Evolutionary conservation across 2,888 invertebrate genomes (phyloP).

Genomic region (Idaea aversata): DNA sequence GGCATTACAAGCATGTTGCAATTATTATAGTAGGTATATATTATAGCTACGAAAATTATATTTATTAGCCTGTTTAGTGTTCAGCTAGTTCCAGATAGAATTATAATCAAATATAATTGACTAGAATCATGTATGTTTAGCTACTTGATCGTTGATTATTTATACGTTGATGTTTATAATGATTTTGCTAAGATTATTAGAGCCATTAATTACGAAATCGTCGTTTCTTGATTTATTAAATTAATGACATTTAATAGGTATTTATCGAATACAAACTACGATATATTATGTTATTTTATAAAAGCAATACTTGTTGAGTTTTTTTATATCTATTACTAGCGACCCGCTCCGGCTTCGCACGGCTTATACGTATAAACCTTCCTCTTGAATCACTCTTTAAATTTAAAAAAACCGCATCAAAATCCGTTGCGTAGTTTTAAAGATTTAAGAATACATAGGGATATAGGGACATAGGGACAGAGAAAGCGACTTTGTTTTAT

Average conservation of each 20-base stretch:
- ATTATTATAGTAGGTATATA: not conserved
- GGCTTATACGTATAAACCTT: too few relatives aligned
- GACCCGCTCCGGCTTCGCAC: too few relatives aligned
- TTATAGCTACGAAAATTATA: not conserved
- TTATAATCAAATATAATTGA: not conserved
- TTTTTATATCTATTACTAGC: too few relatives aligned
- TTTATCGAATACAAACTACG: not conserved
- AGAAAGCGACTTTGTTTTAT: too few relatives aligned
- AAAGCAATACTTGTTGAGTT: too few relatives aligned
- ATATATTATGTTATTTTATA: too few relatives aligned
- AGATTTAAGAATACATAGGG: too few relatives aligned
- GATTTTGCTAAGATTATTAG: not conserved
- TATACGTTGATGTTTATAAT: not conserved
- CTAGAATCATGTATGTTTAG: not conserved
- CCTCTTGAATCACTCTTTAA: too few relatives aligned
- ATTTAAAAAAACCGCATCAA: too few relatives aligned
- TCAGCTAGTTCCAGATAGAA: not conserved
- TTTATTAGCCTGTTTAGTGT: not conserved
- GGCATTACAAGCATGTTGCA: not conserved
- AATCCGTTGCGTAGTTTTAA: too few relatives aligned
- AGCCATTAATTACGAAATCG: not conserved
- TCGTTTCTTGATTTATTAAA: not conserved
- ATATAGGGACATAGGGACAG: too few relatives aligned
- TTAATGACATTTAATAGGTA: not conserved
- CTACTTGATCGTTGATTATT: not conserved